Evolutionary conservation across 2,113 vertebrate genomes (phyloP), one percentile per base, ranked within the genome.

Genomic region (Melospiza georgiana): DNA sequence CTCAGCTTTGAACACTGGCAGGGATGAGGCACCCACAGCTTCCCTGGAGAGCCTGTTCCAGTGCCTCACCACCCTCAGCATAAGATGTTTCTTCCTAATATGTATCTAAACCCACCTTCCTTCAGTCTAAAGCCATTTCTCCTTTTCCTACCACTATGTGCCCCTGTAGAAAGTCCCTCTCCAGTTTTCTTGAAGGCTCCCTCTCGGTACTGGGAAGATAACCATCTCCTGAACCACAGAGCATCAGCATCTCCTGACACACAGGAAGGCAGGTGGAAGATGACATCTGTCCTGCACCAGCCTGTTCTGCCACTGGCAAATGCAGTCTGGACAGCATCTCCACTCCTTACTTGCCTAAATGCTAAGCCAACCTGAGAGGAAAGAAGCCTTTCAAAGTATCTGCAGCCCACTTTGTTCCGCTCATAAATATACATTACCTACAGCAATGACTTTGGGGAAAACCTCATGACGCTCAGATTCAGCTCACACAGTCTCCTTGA

Each of bases 351-450:
- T 28, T 39, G 74, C 35, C 62, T 72, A 84, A 92, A 80, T 43
- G 61, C 68, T 25, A 39, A 84, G 68, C 65, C 73, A 71, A 35
- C 3, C 22, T 2, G 33, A 76, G 61, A 90, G 75, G 65, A 92
- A 92, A 77, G 51, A 43, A 15, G 86, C 68, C 68, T 84, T 89
- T 92, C 76, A 81, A 90, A 91, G 73, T 55, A 91, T 84, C 89
- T 74, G 43, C 67, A 58, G 76, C 65, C 82, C 66, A 88, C 92
- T 96, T 96, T 93, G 82, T 95, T 96, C 90, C 1, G 2, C 96
- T 94, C 82, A 92, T 94, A 91, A 96, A 96, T 94, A 97, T 92
- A 94, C 92, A 93, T 94, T 88, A 90, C 94, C 93, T 92, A 93
- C 92, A 96, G 88, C 82, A 55, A 35, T 2, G 82, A 83, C 93